Evolutionary conservation across 2,888 invertebrate genomes (phyloP).

Genomic region (Apocheima hispidaria): DNA sequence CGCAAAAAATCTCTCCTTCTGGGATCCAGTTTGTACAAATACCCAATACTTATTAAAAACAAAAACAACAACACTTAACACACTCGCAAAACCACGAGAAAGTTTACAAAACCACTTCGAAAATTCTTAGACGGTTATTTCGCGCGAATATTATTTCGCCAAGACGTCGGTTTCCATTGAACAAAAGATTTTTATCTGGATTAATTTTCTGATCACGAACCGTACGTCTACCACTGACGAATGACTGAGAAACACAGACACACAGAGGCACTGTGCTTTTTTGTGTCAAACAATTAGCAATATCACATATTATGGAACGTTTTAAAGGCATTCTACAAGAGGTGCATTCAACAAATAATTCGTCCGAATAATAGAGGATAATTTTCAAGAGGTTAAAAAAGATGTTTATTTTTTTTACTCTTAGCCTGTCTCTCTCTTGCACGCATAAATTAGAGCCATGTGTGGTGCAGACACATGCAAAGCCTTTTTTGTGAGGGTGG

Average conservation of each 20-base stretch:
- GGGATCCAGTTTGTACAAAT: conserved; percentile 67
- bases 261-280: conserved; percentile 33
- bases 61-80: conserved; percentile 47
- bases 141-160: conserved; percentile 29
- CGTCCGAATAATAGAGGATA: neutral
- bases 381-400: neutral
- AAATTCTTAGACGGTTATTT: conserved; percentile 28
- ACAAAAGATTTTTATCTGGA: conserved; percentile 66
- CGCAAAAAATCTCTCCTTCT: conserved; percentile 65
- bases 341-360: neutral
- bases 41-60: conserved; percentile 36
- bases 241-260: conserved; percentile 28
- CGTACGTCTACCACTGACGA: conserved; percentile 55
- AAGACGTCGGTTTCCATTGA: conserved; percentile 53
- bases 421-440: conserved; percentile 52
- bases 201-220: conserved; percentile 74
- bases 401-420: neutral
- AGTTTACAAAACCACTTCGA: conserved; percentile 34
- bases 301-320: neutral
- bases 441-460: conserved; percentile 49
- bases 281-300: conserved; percentile 14
- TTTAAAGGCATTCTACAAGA: neutral
- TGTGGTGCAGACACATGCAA: conserved; percentile 45
- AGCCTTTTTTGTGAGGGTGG: conserved; percentile 56
- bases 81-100: conserved; percentile 22